Percentiles rank a stretch among this genome's conserved stretches.
These are phyloP conservation scores for Otis tarda DNA, from an alignment of 2,113 vertebrate genomes.

Conservation along the genomic window DNA sequence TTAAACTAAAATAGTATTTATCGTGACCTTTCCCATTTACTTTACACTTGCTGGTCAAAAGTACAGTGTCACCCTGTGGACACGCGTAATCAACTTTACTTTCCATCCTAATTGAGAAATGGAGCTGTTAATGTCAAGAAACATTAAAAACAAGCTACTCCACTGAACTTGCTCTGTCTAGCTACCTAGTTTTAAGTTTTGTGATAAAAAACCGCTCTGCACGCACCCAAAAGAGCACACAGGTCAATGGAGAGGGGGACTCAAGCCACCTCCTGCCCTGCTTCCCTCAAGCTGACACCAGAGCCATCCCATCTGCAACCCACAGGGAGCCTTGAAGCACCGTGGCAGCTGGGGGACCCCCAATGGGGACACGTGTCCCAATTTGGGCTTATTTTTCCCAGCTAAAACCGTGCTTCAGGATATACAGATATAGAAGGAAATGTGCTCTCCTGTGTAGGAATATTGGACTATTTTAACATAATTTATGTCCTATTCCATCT, in stretches of 20 bases:
- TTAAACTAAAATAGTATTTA: slow-evolving; percentile 58
- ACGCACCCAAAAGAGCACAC: rapidly evolving
- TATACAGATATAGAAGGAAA: not conserved
- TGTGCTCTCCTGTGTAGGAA: not conserved
- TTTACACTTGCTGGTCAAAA: slow-evolving; percentile 66
- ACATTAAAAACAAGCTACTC: slow-evolving; percentile 59
- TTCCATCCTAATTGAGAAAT: slow-evolving; percentile 72
- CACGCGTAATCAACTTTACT: slow-evolving; percentile 71
- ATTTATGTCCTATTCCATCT: not conserved
- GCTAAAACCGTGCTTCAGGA: not conserved
- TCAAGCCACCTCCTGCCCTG: not conserved
- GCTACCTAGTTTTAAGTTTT: not conserved
- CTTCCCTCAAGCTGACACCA: not conserved
- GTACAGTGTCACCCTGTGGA: slow-evolving; percentile 63
- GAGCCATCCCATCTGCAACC: not conserved
- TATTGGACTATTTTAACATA: not conserved
- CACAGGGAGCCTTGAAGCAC: not conserved
- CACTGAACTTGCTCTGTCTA: slow-evolving; percentile 9
- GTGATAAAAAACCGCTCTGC: not conserved
- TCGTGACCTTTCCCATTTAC: slow-evolving; percentile 65
- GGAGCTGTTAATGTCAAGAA: slow-evolving; percentile 69
- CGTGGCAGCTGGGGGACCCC: rapidly evolving
- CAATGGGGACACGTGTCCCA: too few relatives aligned
- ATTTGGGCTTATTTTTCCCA: not conserved
- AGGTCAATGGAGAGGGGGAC: rapidly evolving